Evolutionary conservation across 2,113 vertebrate species (phyloP), one percentile per base, ranked within the genome.

Genomic region (Scophthalmus maximus): DNA sequence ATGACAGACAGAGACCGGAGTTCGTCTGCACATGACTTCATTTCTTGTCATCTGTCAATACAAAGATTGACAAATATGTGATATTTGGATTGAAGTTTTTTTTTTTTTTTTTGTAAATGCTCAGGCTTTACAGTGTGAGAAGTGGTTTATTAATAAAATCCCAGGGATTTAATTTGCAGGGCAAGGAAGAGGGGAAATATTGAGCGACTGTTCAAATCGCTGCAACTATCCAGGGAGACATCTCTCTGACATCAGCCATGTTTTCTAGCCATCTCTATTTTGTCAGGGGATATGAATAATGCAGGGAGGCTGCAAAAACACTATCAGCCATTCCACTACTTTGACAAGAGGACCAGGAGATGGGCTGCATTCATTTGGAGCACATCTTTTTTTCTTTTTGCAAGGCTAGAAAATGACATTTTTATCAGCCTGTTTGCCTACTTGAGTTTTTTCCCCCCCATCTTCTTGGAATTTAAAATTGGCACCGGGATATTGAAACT

Each of bases 261-360:
- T 80, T 76, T 65, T 74, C 56, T 58, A 61, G 27, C 38, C 18
- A 17, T 65, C 68, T 78, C 47, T 86, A 12, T 60, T 84, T 72
- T 75, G 81, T 72, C 81, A 81, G 57, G 17, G 61, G 68, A 71
- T 44, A 76, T 84, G 73, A 84, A 88, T 84, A 57, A 88, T 84
- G 76, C 79, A 86, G 11, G 22, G 3, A 64, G 36, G 14, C 49
- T 59, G 59, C 58, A 76, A 82, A 82, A 77, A 62, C 76, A 71
- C 69, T 57, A 78, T 86, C 69, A 81, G 75, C 71, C 61, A 71
- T 81, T 57, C 55, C 40, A 47, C 73, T 47, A 18, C 50, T 68
- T 78, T 69, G 50, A 79, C 66, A 58, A 67, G 70, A 78, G 72
- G 58, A 60, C 52, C 36, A 34, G 25, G 58, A 75, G 67, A 82